Evolutionary conservation across 2,113 vertebrate genomes (phyloP), one percentile per base, ranked within the genome.

Genomic region (Cynopterus brachyotis): DNA sequence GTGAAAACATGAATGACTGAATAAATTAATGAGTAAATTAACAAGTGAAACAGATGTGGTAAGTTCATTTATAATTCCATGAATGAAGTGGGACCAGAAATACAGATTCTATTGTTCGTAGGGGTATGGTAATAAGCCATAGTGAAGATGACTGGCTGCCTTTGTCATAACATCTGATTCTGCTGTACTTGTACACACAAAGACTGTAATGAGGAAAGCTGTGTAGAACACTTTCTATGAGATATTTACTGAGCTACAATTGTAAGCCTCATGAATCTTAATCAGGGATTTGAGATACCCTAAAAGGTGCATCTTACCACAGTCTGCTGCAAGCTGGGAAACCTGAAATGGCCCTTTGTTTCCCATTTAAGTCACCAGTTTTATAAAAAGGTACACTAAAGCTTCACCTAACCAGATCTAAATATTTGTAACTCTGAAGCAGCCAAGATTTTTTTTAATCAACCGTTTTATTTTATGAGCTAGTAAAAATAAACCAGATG

Each of bases 21-120:
- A 37, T 42, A 60, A 75, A 67, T 84, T 37, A 70, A 89, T 60
- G n/a, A 94, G 47, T 70, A 50, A 86, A 89, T 69, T n/a, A 91
- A 73, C 45, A 75, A 79, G 62, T 37, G 50, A 85, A 91, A 62
- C 87, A 97, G 92, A 96, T 95, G 82, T 70, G 79, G 62, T 40
- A 40, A 93, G 78, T 73, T 62, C 47, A 42, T 79, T 81, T 91
- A 91, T 55, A 72, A 78, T 57, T 62, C 32, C n/a, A 6, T 66
- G 95, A 86, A 93, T 73, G 81, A n/a, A 78, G 22, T 7, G 6
- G 13, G 28, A n/a, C 42, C 53, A 89, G 92, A 86, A 91, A 82
- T 40, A 79, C 30, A 17, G 40, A 60, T 15, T 69, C 32, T 45
- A 2, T 37, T 79, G 72, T 69, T 83, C 4, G 2, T 6, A 82